phyloP scores from a whole-genome alignment of 2,888 invertebrate genomes.

The Rhyacophila evoluta region DNA sequence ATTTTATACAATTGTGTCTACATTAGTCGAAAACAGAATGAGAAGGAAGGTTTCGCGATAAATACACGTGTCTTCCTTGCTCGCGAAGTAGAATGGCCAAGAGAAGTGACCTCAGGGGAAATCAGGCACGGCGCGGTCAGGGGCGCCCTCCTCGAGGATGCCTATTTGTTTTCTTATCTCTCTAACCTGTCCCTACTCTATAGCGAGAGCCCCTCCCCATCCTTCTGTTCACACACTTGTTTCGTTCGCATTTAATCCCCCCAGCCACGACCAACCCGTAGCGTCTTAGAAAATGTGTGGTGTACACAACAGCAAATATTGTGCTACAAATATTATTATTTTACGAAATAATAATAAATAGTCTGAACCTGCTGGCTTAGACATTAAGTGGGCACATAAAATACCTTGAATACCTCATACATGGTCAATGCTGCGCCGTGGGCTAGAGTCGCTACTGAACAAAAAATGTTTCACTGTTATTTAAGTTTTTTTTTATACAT shows the following conservation, averaged over 20 bases:
- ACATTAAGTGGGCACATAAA: too few relatives aligned
- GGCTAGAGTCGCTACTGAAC: too few relatives aligned
- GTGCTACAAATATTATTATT: too few relatives aligned
- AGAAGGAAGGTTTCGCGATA: background rate
- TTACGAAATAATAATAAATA: too few relatives aligned
- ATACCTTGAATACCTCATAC: too few relatives aligned
- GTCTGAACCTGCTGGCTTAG: too few relatives aligned
- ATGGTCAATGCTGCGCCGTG: too few relatives aligned
- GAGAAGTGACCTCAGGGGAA: slow-evolving; percentile 45
- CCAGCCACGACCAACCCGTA: background rate
- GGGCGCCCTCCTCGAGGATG: slow-evolving; percentile 28
- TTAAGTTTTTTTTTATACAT: too few relatives aligned
- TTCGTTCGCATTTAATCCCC: background rate
- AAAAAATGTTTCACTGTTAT: too few relatives aligned
- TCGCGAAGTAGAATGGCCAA: slow-evolving; percentile 16
- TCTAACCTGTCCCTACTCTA: slow-evolving; percentile 17
- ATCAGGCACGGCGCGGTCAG: slow-evolving; percentile 43
- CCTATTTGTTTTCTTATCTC: slow-evolving; percentile 39
- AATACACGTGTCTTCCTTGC: background rate
- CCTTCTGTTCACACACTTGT: background rate
- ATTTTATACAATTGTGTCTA: background rate
- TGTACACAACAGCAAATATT: background rate
- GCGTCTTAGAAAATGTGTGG: background rate
- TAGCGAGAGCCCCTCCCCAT: background rate
- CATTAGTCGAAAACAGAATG: background rate